A percentile compares a stretch with the other conserved stretches of the same genome.
phyloP scores from a whole-genome alignment of 2,888 invertebrate species.

The Hirudinaria manillensis region DNA sequence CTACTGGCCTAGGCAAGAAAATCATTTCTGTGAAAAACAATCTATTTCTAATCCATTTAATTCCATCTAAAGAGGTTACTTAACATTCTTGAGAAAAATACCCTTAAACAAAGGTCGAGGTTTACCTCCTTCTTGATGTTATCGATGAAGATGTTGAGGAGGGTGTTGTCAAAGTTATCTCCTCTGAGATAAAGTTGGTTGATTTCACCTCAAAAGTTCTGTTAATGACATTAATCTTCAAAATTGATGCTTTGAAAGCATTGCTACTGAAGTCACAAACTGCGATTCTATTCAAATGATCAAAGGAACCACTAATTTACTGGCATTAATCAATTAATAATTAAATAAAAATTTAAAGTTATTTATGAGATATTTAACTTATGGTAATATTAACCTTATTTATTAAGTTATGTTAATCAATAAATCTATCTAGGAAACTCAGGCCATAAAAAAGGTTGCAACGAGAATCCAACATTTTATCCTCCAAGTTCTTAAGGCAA shows the following conservation, averaged over 20 bases:
- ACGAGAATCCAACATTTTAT: slow-evolving; percentile 60
- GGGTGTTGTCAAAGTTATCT: slow-evolving; percentile 93
- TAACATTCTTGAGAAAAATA: no score
- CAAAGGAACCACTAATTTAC: not conserved
- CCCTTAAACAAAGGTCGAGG: slow-evolving; percentile 36
- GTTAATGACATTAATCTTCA: slow-evolving; percentile 88
- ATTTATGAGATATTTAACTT: no score
- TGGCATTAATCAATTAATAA: no score
- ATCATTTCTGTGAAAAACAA: no score
- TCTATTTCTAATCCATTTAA: no score
- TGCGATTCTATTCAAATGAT: slow-evolving; percentile 68
- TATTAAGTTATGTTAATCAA: no score
- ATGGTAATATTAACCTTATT: no score
- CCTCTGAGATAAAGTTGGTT: slow-evolving; percentile 94
- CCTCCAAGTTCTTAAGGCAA: slow-evolving; percentile 87
- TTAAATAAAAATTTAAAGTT: no score
- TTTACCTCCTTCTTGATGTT: slow-evolving; percentile 87
- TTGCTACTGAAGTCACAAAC: slow-evolving; percentile 99
- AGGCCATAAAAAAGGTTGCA: no score
- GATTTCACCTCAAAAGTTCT: slow-evolving; percentile 99
- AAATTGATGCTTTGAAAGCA: slow-evolving; percentile 93
- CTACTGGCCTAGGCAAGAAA: no score
- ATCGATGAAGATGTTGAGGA: slow-evolving; percentile 81
- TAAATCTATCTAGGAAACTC: no score
- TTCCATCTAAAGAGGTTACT: no score